phyloP scores from a whole-genome alignment of 2,797 vertebrate genomes.

The Notolepis coatsorum region DNA sequence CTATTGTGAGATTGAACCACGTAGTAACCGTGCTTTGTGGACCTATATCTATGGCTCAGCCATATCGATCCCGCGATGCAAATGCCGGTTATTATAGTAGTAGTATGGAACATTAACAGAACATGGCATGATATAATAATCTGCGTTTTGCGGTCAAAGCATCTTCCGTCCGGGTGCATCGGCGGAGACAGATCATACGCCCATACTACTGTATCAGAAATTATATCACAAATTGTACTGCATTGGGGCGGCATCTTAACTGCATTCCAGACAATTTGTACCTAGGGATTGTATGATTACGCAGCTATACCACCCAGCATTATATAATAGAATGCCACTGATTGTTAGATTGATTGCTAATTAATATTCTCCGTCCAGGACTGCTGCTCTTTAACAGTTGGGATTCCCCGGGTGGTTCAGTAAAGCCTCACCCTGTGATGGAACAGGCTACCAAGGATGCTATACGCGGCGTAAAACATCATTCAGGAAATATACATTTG shows the following conservation, averaged over 20 bases:
- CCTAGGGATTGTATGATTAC: not conserved
- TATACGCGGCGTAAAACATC: slow-evolving; percentile 50
- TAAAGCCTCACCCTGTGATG: slow-evolving; percentile 71
- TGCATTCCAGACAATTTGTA: not conserved
- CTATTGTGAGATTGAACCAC: slow-evolving; percentile 40
- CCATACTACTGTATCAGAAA: slow-evolving; percentile 38
- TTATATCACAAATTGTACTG: slow-evolving; percentile 41
- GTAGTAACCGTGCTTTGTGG: not conserved
- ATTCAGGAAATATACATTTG: too few relatives aligned
- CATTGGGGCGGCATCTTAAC: slow-evolving; percentile 16
- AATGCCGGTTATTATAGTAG: not conserved
- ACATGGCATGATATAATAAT: not conserved
- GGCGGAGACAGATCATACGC: slow-evolving; percentile 42
- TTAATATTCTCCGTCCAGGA: slow-evolving; percentile 1
- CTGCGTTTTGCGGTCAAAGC: not conserved
- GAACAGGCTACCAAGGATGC: slow-evolving; percentile 33
- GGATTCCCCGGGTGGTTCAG: slow-evolving; percentile 42
- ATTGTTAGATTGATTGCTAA: not conserved
- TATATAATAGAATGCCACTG: not conserved
- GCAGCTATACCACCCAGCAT: not conserved
- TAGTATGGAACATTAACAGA: slow-evolving; percentile 4
- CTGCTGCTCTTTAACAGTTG: slow-evolving; percentile 10
- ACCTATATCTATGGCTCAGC: too few relatives aligned
- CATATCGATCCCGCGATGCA: too few relatives aligned
- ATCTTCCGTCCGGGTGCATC: not conserved